Percentiles rank a stretch among this genome's conserved stretches.
These are phyloP conservation scores for Masticophis lateralis DNA, from an alignment of 2,797 vertebrate species.

Conservation along the genomic window DNA sequence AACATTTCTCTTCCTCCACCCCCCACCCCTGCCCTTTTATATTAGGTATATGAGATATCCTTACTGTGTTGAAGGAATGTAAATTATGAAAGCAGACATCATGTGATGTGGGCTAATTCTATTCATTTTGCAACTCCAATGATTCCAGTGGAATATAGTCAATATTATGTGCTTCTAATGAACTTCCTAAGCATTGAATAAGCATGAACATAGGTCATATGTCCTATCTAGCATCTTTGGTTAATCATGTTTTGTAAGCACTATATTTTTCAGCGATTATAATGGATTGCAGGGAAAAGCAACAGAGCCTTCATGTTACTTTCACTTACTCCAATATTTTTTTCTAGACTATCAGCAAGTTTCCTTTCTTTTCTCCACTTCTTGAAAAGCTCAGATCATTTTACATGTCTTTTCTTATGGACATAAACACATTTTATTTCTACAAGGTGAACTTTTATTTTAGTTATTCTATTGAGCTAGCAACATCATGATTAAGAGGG, in stretches of 20 bases:
- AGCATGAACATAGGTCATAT: background rate
- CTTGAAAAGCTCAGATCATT: background rate
- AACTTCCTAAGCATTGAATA: background rate
- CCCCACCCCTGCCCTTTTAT: background rate
- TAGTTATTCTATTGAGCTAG: background rate
- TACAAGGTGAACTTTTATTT: background rate
- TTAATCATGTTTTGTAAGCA: background rate
- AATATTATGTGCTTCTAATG: background rate
- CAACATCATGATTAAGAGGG: background rate
- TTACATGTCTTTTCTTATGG: background rate
- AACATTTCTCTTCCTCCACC: background rate
- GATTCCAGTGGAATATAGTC: background rate
- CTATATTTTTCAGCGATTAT: background rate
- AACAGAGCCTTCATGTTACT: no score
- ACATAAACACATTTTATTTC: conserved; percentile 23
- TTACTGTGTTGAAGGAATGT: background rate
- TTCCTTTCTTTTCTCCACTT: background rate
- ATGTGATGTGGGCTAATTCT: background rate
- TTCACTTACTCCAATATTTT: background rate
- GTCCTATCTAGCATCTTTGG: background rate
- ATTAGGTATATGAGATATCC: background rate
- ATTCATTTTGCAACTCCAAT: background rate
- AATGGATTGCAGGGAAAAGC: background rate
- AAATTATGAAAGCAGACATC: no score
- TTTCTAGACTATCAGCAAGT: background rate